A percentile compares a stretch with the other conserved stretches of the same genome.
Evolutionary conservation across 2,113 vertebrate species (phyloP).

Genomic region (Podarcis cretensis): DNA sequence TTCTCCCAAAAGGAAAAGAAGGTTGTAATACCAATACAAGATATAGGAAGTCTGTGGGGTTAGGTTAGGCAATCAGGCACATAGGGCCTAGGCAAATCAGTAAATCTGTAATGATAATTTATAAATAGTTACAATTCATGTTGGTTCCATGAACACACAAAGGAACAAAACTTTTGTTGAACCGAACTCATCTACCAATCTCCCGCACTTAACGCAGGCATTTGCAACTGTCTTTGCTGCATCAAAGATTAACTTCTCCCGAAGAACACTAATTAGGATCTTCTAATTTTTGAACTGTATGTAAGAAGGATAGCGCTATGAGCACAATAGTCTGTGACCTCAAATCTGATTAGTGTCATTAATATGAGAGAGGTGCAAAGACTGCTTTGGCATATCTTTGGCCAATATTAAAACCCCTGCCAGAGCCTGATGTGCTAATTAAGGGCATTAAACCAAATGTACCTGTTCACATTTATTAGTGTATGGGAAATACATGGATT

Average conservation of each 20-base stretch:
- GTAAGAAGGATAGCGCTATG: neutral
- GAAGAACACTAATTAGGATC: neutral
- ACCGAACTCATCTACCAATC: neutral
- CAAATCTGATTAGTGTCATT: conserved; percentile 16
- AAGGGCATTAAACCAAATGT: conserved; percentile 58
- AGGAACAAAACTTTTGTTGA: neutral
- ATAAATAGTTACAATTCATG: neutral
- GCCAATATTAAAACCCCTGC: conserved; percentile 50
- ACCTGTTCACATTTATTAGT: conserved; percentile 62
- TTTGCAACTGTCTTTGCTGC: neutral
- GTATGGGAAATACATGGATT: conserved; percentile 45
- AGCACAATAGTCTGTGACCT: conserved; percentile 25
- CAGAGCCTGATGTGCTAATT: conserved; percentile 60
- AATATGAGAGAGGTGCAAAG: conserved; percentile 38
- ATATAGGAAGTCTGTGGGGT: no score
- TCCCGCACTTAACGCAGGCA: neutral
- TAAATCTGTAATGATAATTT: neutral
- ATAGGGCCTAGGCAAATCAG: neutral
- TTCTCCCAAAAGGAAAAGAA: no score
- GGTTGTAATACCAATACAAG: no score
- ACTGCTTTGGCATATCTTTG: conserved; percentile 44
- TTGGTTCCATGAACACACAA: neutral
- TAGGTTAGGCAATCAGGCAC: no score
- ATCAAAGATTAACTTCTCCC: neutral
- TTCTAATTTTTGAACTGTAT: conserved; percentile 36